phyloP scores from a whole-genome alignment of 2,888 invertebrate species.

The Lepidocyrtoides sp. region DNA sequence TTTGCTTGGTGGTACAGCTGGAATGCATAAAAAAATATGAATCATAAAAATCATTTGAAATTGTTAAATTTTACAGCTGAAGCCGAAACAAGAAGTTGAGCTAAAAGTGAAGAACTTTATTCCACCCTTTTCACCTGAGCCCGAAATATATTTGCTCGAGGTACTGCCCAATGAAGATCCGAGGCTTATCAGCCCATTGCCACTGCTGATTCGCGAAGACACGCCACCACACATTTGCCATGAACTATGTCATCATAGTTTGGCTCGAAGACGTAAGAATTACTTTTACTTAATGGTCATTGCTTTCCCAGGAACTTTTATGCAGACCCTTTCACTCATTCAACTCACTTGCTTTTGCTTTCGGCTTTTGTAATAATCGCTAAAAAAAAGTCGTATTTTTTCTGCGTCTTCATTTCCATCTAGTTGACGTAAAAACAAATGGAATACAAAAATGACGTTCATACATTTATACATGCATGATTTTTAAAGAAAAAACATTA shows the following conservation, averaged over 20 bases:
- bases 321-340: neutral
- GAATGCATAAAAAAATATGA: no score
- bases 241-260: constrained; percentile 85
- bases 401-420: no score
- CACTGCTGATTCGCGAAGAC: constrained; percentile 84
- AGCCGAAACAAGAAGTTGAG: constrained; percentile 87
- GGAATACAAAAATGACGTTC: no score
- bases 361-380: no score
- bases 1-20: no score
- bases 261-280: constrained; percentile 85
- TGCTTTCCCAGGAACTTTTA: no score
- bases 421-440: no score
- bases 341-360: neutral
- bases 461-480: no score
- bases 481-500: no score
- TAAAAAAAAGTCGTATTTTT: no score
- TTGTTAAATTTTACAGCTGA: constrained; percentile 87
- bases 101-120: constrained; percentile 88
- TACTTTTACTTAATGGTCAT: neutral
- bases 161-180: constrained; percentile 85
- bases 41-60: no score
- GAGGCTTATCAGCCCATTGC: constrained; percentile 84
- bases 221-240: constrained; percentile 85
- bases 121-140: constrained; percentile 87
- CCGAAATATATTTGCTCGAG: constrained; percentile 86